Conservation (phyloP, 2,113 vertebrate genomes). For the Erythrolamprus reginae region DNA sequence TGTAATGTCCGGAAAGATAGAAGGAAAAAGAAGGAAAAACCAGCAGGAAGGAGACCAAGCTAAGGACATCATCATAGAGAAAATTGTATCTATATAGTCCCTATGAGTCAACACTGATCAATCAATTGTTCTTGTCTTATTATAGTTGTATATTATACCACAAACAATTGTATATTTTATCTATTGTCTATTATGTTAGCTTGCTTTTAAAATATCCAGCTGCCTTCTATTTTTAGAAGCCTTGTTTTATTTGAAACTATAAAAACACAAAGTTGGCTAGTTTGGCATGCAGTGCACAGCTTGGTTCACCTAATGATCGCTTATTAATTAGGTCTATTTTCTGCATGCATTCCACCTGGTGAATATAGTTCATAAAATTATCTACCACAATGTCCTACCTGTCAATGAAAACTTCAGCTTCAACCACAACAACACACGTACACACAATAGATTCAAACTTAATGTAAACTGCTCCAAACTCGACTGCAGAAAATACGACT, state of each 20-base stretch:
- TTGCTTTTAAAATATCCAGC: background rate
- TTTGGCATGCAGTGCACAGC: background rate
- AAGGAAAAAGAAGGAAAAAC: background rate
- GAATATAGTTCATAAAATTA: too few species aligned
- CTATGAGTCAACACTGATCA: background rate
- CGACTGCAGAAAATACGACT: too few species aligned
- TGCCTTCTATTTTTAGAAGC: background rate
- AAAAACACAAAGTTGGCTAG: background rate
- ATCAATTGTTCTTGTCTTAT: too few species aligned
- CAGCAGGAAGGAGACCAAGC: background rate
- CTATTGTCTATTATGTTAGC: background rate
- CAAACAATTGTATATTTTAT: background rate
- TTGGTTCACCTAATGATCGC: background rate
- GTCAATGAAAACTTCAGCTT: too few species aligned
- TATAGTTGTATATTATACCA: background rate
- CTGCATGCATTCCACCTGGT: background rate
- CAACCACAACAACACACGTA: too few species aligned
- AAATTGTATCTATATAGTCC: background rate
- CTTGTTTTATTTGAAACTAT: background rate
- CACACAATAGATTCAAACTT: too few species aligned
- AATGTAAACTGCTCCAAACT: too few species aligned
- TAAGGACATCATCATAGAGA: background rate
- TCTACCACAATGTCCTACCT: too few species aligned
- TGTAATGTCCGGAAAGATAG: background rate
- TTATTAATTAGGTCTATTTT: background rate